Base-by-base conservation (phyloP, 2,888 invertebrate genomes). In the Drosophila merina region DNA sequence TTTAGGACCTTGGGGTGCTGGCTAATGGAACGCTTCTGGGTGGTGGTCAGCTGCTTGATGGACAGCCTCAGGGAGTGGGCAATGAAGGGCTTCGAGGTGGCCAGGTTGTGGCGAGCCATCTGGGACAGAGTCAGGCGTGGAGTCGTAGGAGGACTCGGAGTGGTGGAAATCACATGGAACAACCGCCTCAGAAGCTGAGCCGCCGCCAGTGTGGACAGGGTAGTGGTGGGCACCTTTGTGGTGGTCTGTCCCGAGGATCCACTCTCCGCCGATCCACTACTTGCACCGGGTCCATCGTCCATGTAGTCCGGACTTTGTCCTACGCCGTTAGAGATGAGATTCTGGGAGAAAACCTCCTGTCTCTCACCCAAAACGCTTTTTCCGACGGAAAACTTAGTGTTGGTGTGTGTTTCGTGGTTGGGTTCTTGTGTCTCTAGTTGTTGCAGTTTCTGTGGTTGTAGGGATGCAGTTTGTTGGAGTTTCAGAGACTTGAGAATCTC, bases 51-150 rank as follows among this genome's bases (percentile, higher is more conserved):
- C 33, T 81, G 79, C 5, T 64, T 64, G 25, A 76, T 77, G 1
- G 81, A 84, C 0, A 75, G 33, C 1, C 84, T 52, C 54, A 84
- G 49, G 0, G 84, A 79, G 10, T 70, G 68, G n/a, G 77, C 75
- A 4, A 76, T 75, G 4, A 77, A 68, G 1, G 79, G 71, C 59
- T 73, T 79, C 0, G 82, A 78, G 7, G 80, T 80, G 36, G 71
- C 80, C 55, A 79, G 26, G 57, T 72, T 82, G 10, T 80, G 79
- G 7, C 36, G 55, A 12, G 81, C 79, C 71, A 80, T 36, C 25
- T 77, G 67, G 5, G 79, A 58, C 12, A 82, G 56, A 8, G 80
- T 82, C 9, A 82, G 2, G 14, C 50, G 0, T 55, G 48, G 20
- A 3, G 44, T 44, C 9, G 44, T 20, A 2, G 55, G 51, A 0